A percentile compares a stretch with the other conserved stretches of the same genome.
Evolutionary conservation across 2,888 invertebrate genomes (phyloP).

Genomic region (Drosophila tripunctata): DNA sequence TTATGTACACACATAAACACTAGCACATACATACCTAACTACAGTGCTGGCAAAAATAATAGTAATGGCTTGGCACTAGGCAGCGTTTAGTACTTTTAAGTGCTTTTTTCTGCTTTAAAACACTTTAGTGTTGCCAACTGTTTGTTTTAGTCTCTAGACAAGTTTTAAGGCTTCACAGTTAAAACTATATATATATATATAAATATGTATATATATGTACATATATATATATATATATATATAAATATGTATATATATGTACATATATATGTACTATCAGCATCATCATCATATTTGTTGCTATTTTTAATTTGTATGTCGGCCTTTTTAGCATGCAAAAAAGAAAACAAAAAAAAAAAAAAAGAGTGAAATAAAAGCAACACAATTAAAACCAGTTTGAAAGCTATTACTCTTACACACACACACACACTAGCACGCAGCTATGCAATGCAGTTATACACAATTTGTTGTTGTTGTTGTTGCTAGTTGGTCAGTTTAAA

Average conservation of each 20-base stretch:
- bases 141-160: no score
- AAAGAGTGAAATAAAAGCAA: slow-evolving; percentile 10
- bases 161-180: no score
- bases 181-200: no score
- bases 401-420: slow-evolving; percentile 38
- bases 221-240: neutral
- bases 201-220: neutral
- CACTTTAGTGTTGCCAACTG: no score
- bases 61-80: no score
- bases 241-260: slow-evolving; percentile 7
- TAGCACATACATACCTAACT: neutral
- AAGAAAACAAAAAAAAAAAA: slow-evolving; percentile 11
- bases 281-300: neutral
- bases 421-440: no score
- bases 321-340: neutral
- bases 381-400: slow-evolving; percentile 49
- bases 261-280: slow-evolving; percentile 9
- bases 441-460: neutral
- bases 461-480: no score
- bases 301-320: neutral
- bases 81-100: no score
- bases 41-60: no score
- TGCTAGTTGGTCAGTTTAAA: slow-evolving; percentile 14
- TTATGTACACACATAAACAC: neutral
- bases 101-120: no score